Percentiles rank a stretch among this genome's conserved stretches.
Conservation (phyloP, 2,888 invertebrate species). For the Mythimna vitellina region DNA sequence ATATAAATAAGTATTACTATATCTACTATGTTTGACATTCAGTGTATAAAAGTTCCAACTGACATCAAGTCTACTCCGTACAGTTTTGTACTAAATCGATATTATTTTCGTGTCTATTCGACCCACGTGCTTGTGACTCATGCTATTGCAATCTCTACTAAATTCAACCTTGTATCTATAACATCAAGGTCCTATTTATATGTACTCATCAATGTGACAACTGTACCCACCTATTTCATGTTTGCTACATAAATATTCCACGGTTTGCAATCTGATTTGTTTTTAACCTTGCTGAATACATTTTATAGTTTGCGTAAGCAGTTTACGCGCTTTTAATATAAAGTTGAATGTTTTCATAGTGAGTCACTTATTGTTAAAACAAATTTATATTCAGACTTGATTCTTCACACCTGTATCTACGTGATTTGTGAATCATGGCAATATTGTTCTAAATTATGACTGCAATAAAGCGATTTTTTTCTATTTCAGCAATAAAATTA, state of each 20-base stretch:
- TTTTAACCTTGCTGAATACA: constrained; percentile 77
- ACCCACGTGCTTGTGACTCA: constrained; percentile 78
- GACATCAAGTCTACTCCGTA: constrained; percentile 68
- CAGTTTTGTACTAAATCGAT: constrained; percentile 79
- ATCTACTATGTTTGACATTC: constrained; percentile 58
- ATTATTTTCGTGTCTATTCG: constrained; percentile 78
- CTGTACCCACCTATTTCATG: constrained; percentile 72
- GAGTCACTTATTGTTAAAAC: constrained; percentile 62
- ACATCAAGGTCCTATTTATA: constrained; percentile 66
- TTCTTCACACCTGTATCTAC: constrained; percentile 59
- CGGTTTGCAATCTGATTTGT: constrained; percentile 73
- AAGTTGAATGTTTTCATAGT: constrained; percentile 68
- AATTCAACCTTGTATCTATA: constrained; percentile 72
- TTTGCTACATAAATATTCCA: constrained; percentile 74
- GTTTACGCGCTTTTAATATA: constrained; percentile 69
- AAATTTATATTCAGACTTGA: constrained; percentile 61
- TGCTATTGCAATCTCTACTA: constrained; percentile 62
- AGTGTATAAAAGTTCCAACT: constrained; percentile 57
- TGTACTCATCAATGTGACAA: constrained; percentile 68
- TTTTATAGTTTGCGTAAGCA: constrained; percentile 70
- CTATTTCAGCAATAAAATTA: constrained; percentile 51
- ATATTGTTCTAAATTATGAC: constrained; percentile 44
- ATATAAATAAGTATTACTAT: constrained; percentile 61
- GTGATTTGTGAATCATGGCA: constrained; percentile 60
- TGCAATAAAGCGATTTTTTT: constrained; percentile 30